phyloP scores from a whole-genome alignment of 2,888 invertebrate species.

The Osmoderma eremita region DNA sequence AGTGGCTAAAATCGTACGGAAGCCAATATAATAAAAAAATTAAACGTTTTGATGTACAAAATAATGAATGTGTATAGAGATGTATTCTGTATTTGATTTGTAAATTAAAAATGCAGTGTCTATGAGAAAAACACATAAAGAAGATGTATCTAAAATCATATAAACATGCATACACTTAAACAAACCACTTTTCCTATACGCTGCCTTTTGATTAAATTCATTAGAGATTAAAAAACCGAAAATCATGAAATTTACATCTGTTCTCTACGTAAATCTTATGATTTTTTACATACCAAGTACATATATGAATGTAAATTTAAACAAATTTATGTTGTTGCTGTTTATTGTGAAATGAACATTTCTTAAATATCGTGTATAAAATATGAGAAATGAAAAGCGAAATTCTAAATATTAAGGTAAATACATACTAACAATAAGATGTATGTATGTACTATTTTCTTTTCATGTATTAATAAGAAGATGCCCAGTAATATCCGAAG shows the following conservation, averaged over 20 bases:
- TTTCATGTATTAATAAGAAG: too few relatives aligned
- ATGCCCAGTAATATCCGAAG: too few relatives aligned
- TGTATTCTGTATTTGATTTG: too few relatives aligned
- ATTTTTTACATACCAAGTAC: neutral
- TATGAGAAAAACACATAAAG: too few relatives aligned
- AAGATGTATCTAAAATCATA: too few relatives aligned
- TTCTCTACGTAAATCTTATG: conserved; percentile 5
- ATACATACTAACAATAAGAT: neutral
- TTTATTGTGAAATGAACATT: conserved; percentile 19
- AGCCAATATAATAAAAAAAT: conserved; percentile 4
- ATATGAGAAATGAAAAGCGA: conserved; percentile 18
- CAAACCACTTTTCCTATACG: too few relatives aligned
- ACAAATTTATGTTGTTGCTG: neutral
- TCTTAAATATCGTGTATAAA: conserved; percentile 10
- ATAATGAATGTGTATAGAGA: conserved; percentile 7
- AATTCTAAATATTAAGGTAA: conserved; percentile 21
- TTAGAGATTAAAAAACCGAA: too few relatives aligned
- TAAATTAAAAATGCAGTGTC: too few relatives aligned
- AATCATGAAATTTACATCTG: neutral
- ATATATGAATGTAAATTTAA: too few relatives aligned
- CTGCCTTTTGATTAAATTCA: too few relatives aligned
- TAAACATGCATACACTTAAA: too few relatives aligned
- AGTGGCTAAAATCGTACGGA: conserved; percentile 44
- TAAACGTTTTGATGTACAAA: conserved; percentile 12
- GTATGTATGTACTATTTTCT: too few relatives aligned